Base-by-base conservation (phyloP, 1,140 invertebrate species). In the Lepidurus couesii region DNA sequence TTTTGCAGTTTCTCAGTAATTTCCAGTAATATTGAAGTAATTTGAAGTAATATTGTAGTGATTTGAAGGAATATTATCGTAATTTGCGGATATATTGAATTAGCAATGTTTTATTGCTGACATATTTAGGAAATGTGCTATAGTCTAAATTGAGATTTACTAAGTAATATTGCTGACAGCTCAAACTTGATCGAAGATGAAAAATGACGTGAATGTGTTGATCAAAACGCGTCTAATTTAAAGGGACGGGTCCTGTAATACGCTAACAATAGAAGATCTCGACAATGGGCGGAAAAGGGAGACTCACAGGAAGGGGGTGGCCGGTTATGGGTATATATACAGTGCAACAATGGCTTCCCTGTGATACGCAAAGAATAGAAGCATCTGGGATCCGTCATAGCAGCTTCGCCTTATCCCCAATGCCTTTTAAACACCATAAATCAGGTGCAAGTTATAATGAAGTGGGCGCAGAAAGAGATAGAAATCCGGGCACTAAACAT, bases 141-240 rank as follows among this genome's bases (percentile, higher is more conserved):
- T 34, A 34, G 34, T 34, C 34, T 34, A 34, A 34, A 34, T 34
- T 34, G 34, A 34, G 3, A 34, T 34, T 34, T 34, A 34, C 34
- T 4, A 34, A 34, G 34, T 34, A 34, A 34, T 34, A 34, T 65
- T 65, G n/a, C 7, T 16, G 53, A 21, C 53, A 65, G 53, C 16
- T 65, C 53, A 65, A 65, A 65, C 53, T 65, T 13, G 4, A 13
- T 65, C 21, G 53, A 65, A 65, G 53, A 65, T 65, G 53, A 65
- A 65, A 65, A 65, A 65, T 65, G n/a, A 65, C 53, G 53, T 65
- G 53, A 65, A 65, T 65, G 53, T 65, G 53, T 65, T 65, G 53
- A 65, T 65, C 53, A 65, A 13, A 65, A 65, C n/a, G 53, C 53
- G 21, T 65, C 53, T 65, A 65, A 65, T 65, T 65, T 65, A n/a